These are phyloP conservation scores for Philereme vetulata DNA, from an alignment of 2,888 invertebrate genomes.

Conservation along the genomic window DNA sequence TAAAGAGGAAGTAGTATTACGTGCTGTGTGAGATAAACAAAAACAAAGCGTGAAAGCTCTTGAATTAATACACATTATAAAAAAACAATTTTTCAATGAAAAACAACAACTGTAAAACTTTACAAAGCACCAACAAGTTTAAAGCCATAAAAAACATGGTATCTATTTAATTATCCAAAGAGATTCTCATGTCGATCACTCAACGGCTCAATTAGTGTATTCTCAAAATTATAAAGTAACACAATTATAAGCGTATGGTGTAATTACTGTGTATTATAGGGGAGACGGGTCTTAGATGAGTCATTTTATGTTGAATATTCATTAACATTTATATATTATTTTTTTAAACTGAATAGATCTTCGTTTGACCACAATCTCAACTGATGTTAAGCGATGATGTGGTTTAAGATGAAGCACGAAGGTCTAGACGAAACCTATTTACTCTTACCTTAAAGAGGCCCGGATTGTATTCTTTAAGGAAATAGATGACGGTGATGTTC, in stretches of 20 bases:
- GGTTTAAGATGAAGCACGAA: too few relatives aligned
- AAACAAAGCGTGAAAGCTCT: background rate
- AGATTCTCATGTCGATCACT: slow-evolving; percentile 53
- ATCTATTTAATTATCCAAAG: slow-evolving; percentile 51
- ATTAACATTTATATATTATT: too few relatives aligned
- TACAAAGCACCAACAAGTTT: slow-evolving; percentile 27
- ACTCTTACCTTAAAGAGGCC: too few relatives aligned
- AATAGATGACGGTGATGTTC: too few relatives aligned
- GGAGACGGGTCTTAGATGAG: slow-evolving; percentile 8
- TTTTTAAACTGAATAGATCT: too few relatives aligned
- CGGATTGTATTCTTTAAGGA: too few relatives aligned
- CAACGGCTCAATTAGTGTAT: slow-evolving; percentile 54
- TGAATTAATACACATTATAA: too few relatives aligned
- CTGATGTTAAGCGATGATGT: too few relatives aligned
- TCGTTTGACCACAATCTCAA: too few relatives aligned
- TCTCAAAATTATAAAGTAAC: slow-evolving; percentile 55
- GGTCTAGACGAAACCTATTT: too few relatives aligned
- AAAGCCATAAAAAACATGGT: slow-evolving; percentile 29
- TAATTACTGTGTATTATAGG: slow-evolving; percentile 53
- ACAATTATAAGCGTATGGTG: slow-evolving; percentile 51
- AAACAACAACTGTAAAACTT: slow-evolving; percentile 2
- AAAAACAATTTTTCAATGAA: background rate
- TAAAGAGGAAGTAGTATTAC: too few relatives aligned
- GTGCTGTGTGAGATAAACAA: background rate
- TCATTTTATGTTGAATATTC: background rate